Evolutionary conservation across 2,888 invertebrate genomes (phyloP), one percentile per base, ranked within the genome.

Genomic region (Anthophora plumipes): DNA sequence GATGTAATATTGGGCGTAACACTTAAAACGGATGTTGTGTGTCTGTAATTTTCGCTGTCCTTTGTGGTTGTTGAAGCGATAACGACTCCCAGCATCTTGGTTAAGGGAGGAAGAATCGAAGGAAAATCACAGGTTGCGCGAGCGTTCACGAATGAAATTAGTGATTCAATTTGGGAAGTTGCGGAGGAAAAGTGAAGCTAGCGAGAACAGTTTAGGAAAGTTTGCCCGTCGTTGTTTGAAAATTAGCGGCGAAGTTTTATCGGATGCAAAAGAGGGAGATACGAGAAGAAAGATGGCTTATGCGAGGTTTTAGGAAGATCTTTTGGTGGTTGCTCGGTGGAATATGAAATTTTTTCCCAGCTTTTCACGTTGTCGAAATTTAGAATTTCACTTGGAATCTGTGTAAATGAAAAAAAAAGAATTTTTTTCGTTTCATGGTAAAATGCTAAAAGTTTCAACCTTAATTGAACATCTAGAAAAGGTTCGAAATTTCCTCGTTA

Each of bases 171-270:
- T 39, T 66, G 39, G n/a, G 17, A 39, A 66, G 39, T 66, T 52
- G 17, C 17, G 52, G 22, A 37, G 6, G 52, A 66, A 66, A 66
- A 52, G 52, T 20, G 64, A 52, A 66, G 52, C 39, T 66, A 50
- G 64, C 52, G 64, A 22, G 64, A 66, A 22, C 64, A 39, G 52
- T 66, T 66, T 66, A 66, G 22, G 31, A 39, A 66, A 66, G 64
- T 52, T 66, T 20, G 50, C 7, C 39, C 50, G 41, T 43, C 61
- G 61, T 63, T 61, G 41, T 54, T 54, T 54, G 52, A 54, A 52
- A 63, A 63, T 71, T 63, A 71, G 43, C 54, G 14, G 48, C 17
- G 3, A 37, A 52, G 50, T 52, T 17, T 39, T 37, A 20, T 52
- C 22, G 39, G 64, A 22, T 22, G 20, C 61, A 43, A 61, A 60